A percentile compares a stretch with the other conserved stretches of the same genome.
These are phyloP conservation scores for Ptiloglossa arizonensis DNA, from an alignment of 1,140 invertebrate species.

Conservation along the genomic window DNA sequence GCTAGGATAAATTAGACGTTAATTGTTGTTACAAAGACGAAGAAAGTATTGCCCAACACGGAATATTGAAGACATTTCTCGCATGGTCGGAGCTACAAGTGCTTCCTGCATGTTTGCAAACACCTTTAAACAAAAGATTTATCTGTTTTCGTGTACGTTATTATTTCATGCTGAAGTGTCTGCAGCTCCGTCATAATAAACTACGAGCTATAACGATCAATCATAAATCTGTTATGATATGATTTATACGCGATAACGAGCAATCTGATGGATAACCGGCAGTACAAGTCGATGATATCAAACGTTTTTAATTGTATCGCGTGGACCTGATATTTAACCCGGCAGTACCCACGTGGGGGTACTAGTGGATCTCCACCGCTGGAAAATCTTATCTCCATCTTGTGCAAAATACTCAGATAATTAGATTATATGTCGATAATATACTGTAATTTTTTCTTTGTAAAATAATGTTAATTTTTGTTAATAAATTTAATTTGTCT, in stretches of 20 bases:
- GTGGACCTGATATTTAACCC: slow-evolving; percentile 17
- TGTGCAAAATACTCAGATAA: background rate
- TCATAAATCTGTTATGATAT: slow-evolving; percentile 39
- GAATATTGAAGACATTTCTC: background rate
- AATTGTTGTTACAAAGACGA: too few relatives aligned
- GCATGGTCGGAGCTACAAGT: background rate
- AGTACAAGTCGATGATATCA: slow-evolving; percentile 10
- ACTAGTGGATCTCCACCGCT: too few relatives aligned
- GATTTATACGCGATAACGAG: slow-evolving; percentile 34
- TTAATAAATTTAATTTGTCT: too few relatives aligned
- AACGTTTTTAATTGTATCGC: slow-evolving; percentile 17
- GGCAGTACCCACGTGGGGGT: too few relatives aligned
- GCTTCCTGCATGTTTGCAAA: background rate
- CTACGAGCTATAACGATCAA: slow-evolving; percentile 17
- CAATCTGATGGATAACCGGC: slow-evolving; percentile 22
- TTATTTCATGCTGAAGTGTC: slow-evolving; percentile 18
- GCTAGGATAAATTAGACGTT: too few relatives aligned
- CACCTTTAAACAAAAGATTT: background rate
- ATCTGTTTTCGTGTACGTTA: slow-evolving; percentile 9
- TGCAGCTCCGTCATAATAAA: background rate
- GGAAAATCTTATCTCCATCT: too few relatives aligned
- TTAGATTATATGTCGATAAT: too few relatives aligned
- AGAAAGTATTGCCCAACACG: too few relatives aligned
- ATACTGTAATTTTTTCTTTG: too few relatives aligned
- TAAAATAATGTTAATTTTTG: too few relatives aligned